Conservation (phyloP, 2,888 invertebrate species). For the Alcis repandata region DNA sequence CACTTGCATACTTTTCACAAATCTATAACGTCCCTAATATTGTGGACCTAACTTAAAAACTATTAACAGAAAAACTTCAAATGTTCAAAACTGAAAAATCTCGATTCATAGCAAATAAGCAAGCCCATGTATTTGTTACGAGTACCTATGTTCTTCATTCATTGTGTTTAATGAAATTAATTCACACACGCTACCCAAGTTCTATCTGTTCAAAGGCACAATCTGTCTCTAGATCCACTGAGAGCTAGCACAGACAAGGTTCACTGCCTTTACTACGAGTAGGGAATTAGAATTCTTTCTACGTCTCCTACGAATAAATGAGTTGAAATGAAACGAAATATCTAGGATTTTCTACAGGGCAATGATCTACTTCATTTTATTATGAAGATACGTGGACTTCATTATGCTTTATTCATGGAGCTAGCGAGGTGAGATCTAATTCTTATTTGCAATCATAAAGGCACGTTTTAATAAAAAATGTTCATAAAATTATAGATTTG, state of each 20-base stretch:
- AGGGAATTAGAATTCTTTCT: slow-evolving; percentile 57
- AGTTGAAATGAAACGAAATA: slow-evolving; percentile 54
- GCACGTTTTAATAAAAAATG: not conserved
- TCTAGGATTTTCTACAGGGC: slow-evolving; percentile 49
- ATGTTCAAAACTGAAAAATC: too few species aligned
- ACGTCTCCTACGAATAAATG: slow-evolving; percentile 52
- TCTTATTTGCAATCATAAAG: not conserved
- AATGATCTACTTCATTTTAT: slow-evolving; percentile 44
- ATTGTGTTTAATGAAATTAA: not conserved
- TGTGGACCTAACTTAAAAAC: too few species aligned
- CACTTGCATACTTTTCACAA: too few species aligned
- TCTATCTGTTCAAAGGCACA: slow-evolving; percentile 11
- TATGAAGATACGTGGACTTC: slow-evolving; percentile 34
- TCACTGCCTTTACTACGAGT: slow-evolving; percentile 50
- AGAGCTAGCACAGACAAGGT: slow-evolving; percentile 48
- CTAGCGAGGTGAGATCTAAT: not conserved
- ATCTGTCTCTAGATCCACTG: slow-evolving; percentile 31
- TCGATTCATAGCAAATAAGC: too few species aligned
- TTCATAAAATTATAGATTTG: too few species aligned
- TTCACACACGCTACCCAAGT: not conserved
- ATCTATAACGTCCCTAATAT: too few species aligned
- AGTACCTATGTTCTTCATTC: not conserved
- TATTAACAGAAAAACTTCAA: too few species aligned
- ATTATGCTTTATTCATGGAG: slow-evolving; percentile 24
- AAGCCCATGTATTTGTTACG: too few species aligned